phyloP scores from a whole-genome alignment of 1,140 invertebrate species.

The Listronotus bonariensis region DNA sequence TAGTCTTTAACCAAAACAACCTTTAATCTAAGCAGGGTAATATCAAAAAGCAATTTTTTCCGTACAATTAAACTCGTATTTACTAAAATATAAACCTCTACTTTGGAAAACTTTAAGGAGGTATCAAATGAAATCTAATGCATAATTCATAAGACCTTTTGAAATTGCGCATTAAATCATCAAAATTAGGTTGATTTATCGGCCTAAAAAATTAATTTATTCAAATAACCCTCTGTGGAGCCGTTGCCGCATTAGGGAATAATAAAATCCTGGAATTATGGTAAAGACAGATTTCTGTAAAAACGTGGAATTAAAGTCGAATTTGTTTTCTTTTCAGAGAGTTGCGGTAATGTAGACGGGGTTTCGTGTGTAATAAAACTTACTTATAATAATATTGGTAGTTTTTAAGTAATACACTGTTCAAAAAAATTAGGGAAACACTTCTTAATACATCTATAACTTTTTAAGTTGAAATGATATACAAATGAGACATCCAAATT shows the following conservation, averaged over 20 bases:
- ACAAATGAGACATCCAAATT: too few relatives aligned
- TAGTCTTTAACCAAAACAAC: conserved; percentile 1
- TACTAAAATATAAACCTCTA: conserved; percentile 11
- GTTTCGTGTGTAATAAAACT: too few relatives aligned
- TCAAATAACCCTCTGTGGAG: conserved; percentile 25
- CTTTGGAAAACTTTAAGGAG: not conserved
- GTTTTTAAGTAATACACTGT: too few relatives aligned
- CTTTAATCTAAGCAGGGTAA: not conserved
- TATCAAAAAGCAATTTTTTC: conserved; percentile 5
- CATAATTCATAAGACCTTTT: conserved; percentile 28
- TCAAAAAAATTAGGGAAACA: too few relatives aligned
- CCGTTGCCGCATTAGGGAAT: conserved; percentile 30
- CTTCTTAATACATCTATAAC: too few relatives aligned
- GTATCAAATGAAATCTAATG: conserved; percentile 27
- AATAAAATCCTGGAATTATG: conserved; percentile 32
- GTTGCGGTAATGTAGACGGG: too few relatives aligned
- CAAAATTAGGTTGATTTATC: conserved; percentile 36
- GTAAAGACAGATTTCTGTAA: conserved; percentile 19
- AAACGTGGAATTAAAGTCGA: conserved; percentile 27
- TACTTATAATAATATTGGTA: too few relatives aligned
- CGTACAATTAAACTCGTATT: conserved; percentile 15
- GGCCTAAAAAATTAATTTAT: conserved; percentile 32
- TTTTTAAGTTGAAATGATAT: too few relatives aligned
- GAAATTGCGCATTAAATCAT: conserved; percentile 35
- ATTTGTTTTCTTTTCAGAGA: not conserved